A percentile compares a stretch with the other conserved stretches of the same genome.
Conservation (phyloP, 2,797 vertebrate genomes). For the Esox lucius region DNA sequence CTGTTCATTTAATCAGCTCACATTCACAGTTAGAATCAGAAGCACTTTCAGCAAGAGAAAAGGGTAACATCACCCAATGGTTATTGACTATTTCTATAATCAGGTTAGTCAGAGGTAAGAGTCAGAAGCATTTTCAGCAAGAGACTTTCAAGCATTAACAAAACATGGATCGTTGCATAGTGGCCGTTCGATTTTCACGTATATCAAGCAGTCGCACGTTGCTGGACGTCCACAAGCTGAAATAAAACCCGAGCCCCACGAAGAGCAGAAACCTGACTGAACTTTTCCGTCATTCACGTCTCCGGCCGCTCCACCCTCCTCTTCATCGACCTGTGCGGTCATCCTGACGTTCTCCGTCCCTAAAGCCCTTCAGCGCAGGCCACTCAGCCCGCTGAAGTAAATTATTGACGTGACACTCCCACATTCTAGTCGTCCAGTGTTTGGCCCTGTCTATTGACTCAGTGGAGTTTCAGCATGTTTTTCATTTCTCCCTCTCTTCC, state of each 20-base stretch:
- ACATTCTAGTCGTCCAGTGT: constrained; percentile 13
- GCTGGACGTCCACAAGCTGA: background rate
- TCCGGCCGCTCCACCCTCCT: background rate
- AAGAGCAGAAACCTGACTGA: background rate
- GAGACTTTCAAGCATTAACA: too few relatives aligned
- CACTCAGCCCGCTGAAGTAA: constrained; percentile 13
- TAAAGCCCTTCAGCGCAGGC: background rate
- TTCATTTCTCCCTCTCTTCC: background rate
- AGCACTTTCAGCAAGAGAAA: too few relatives aligned
- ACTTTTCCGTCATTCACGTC: background rate
- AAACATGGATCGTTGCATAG: background rate
- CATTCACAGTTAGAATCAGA: too few relatives aligned
- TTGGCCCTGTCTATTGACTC: constrained; percentile 24
- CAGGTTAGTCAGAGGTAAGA: too few relatives aligned
- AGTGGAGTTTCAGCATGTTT: constrained; percentile 23
- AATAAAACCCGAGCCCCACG: background rate
- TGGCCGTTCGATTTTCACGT: background rate
- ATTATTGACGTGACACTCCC: constrained; percentile 36
- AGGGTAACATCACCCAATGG: too few relatives aligned
- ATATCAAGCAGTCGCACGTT: background rate
- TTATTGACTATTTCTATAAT: too few relatives aligned
- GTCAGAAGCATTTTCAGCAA: too few relatives aligned
- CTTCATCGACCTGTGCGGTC: background rate
- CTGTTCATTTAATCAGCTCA: background rate
- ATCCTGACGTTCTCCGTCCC: background rate